Evolutionary conservation across 1,140 invertebrate species (phyloP).

Genomic region (Magallana gigas): DNA sequence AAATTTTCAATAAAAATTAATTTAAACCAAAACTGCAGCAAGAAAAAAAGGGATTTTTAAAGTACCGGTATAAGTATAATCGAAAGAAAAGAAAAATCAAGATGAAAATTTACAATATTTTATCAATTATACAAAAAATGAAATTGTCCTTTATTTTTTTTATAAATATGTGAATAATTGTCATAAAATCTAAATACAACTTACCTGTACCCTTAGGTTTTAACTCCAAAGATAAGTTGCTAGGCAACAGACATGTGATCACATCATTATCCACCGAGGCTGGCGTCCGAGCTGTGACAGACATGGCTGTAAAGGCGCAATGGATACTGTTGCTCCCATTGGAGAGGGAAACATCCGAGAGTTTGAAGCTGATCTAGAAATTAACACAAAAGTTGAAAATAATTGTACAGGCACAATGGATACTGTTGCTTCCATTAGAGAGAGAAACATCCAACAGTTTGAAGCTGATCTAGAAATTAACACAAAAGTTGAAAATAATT

Average conservation of each 20-base stretch:
- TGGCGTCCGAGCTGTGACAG: slow-evolving; percentile 59
- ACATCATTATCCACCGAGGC: slow-evolving; percentile 65
- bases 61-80: too few species aligned
- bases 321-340: slow-evolving; percentile 57
- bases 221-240: slow-evolving; percentile 57
- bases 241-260: slow-evolving; percentile 67
- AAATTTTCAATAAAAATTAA: too few species aligned
- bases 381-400: neutral
- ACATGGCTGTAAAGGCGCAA: slow-evolving; percentile 65
- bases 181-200: slow-evolving; percentile 39
- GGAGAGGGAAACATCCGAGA: slow-evolving; percentile 63
- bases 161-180: neutral
- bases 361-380: slow-evolving; percentile 57
- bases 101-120: too few species aligned
- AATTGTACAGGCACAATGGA: slow-evolving; percentile 67
- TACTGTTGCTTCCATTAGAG: slow-evolving; percentile 48
- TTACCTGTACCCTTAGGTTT: slow-evolving; percentile 73
- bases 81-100: too few species aligned
- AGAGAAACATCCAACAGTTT: slow-evolving; percentile 66
- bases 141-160: too few species aligned
- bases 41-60: too few species aligned
- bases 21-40: neutral
- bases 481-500: slow-evolving; percentile 26
- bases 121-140: too few species aligned
- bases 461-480: slow-evolving; percentile 52